A percentile compares a stretch with the other conserved stretches of the same genome.
These are phyloP conservation scores for Meteorus colon DNA, from an alignment of 2,888 invertebrate genomes.

Conservation along the genomic window DNA sequence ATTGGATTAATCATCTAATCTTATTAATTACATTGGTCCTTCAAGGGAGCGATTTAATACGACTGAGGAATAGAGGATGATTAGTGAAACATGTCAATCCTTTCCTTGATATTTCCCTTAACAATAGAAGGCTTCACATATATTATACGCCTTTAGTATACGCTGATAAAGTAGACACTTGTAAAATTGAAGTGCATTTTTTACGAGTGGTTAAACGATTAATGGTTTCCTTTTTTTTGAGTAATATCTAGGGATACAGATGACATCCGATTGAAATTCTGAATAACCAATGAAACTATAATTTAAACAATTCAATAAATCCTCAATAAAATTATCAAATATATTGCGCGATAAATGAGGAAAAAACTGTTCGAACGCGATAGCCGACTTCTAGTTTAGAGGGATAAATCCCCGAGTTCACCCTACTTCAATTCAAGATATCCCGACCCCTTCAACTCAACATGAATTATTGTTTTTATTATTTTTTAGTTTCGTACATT, in stretches of 20 bases:
- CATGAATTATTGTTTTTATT: not conserved
- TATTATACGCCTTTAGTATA: not conserved
- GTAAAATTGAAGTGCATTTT: not conserved
- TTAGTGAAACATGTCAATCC: not conserved
- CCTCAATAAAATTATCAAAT: conserved; percentile 20
- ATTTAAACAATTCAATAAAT: conserved; percentile 24
- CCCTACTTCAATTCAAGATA: conserved; percentile 11
- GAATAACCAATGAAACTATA: not conserved
- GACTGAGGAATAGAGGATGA: not conserved
- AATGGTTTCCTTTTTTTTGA: not conserved
- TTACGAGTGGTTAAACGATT: not conserved
- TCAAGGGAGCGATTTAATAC: conserved; percentile 33
- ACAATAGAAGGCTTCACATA: not conserved
- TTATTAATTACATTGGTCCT: conserved; percentile 62
- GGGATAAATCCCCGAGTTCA: conserved; percentile 32
- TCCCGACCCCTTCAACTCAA: not conserved
- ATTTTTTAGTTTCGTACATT: not conserved
- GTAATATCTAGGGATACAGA: not conserved
- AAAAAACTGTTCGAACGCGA: conserved; percentile 6
- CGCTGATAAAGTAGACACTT: not conserved
- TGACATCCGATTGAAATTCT: not conserved
- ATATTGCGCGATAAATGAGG: conserved; percentile 14
- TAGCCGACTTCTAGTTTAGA: conserved; percentile 19
- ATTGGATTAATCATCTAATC: conserved; percentile 58
- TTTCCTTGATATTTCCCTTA: too few relatives aligned